Evolutionary conservation across 1,140 invertebrate species (phyloP), one percentile per base, ranked within the genome.

Genomic region (Elymnias hypermnestra): DNA sequence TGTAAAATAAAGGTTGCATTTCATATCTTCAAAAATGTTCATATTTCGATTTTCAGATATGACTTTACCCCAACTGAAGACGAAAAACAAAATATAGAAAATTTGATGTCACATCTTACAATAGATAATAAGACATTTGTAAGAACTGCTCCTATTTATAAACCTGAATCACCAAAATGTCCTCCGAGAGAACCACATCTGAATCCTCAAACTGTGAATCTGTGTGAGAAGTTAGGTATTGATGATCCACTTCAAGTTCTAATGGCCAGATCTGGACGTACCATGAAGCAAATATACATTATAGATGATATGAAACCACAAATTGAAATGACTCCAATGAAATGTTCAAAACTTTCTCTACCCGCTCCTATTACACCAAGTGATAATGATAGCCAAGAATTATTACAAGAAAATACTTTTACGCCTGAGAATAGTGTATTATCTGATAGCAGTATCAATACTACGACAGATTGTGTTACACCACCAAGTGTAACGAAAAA

Each of bases 171-270:
- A 6, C 72, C 60, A 13, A 63, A 66, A 46, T 28, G 66, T 25
- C 45, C 69, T 19, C 86, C 85, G 38, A 72, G 78, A 0, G 66
- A 76, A 28, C 83, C 91, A 0, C 76, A 89, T 44, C 67, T 90
- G 7, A 98, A 98, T 87, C 89, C 92, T 9, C 97, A 98, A 78
- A 97, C 95, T 3, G 89, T 88, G 4, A 67, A 89, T 25, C 90
- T 98, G 39, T 98, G 96, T 86, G 88, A 92, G n/a, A 91, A 87
- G 69, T 77, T 98, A 49, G 57, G 88, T 26, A 84, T 78, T 57
- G 84, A 76, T 72, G 72, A 81, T 41, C 81, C 71, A 13, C 52
- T 81, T 22, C 75, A 85, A 62, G 77, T 85, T 21, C 43, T 85
- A 3, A 56, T 83, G 54, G 74, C 82, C 5, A 55, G 78, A 43